Evolutionary conservation across 2,113 vertebrate species (phyloP), one percentile per base, ranked within the genome.

Genomic region (Lophius piscatorius): DNA sequence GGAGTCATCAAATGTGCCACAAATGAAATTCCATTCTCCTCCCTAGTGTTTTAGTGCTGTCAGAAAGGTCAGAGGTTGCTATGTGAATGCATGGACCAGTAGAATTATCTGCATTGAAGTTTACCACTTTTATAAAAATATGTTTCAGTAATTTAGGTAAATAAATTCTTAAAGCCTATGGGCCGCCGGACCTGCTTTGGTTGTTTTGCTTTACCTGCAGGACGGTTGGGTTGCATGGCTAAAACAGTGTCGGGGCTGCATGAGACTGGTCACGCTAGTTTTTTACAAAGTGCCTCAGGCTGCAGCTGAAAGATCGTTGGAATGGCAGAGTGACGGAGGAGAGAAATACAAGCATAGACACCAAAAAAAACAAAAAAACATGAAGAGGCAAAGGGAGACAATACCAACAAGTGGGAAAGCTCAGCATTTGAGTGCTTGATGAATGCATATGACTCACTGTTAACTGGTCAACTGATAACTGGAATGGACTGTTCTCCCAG

Each of bases 401-500:
- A 39, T 29, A 7, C 39, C 46, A 39, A 58, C 16, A 1, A 44
- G 47, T 88, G 86, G 74, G 83, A 86, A 86, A 67, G 39, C 39
- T 51, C 50, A 55, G 73, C 5, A 11, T 40, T 20, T 0, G 33
- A 20, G 49, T 17, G 45, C 31, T 17, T 48, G 28, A 63, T 61
- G 62, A 79, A 74, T 77, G 54, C 46, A 36, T 70, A 8, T 67
- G 67, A 35, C 34, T 78, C 42, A 35, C 45, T 71, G 63, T 48
- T 42, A 35, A n/a, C n/a, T n/a, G n/a, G n/a, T n/a, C n/a, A n/a
- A n/a, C n/a, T n/a, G 50, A 65, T 38, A 52, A 52, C 70, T 57
- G 46, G 38, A 51, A 4, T 74, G 82, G 55, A 84, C 74, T 62
- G 87, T 82, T 84, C 38, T 41, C 54, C 80, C 34, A 55, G 76